Percentiles rank a stretch among this genome's conserved stretches.
phyloP scores from a whole-genome alignment of 2,113 vertebrate genomes.

The Okapia johnstoni region DNA sequence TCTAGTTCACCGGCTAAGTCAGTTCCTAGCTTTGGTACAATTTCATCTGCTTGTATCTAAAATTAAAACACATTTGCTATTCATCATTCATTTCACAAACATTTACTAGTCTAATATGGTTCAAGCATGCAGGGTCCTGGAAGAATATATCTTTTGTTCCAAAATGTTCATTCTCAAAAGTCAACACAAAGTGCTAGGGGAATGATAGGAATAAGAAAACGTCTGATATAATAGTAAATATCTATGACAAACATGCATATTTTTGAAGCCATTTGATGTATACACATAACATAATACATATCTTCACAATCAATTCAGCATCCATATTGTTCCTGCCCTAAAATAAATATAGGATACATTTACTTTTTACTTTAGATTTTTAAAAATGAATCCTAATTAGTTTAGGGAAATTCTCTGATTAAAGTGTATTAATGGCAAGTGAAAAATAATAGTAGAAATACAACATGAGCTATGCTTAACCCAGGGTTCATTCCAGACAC shows the following conservation, averaged over 20 bases:
- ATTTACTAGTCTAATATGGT: background rate
- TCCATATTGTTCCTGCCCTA: background rate
- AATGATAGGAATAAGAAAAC: background rate
- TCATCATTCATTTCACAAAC: constrained; percentile 9
- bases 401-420: background rate
- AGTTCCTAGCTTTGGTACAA: background rate
- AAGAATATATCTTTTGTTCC: background rate
- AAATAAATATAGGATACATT: background rate
- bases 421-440: background rate
- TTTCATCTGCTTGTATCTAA: constrained; percentile 43
- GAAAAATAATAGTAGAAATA: background rate
- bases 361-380: background rate
- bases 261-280: background rate
- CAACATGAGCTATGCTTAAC: background rate
- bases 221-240: background rate
- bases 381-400: background rate
- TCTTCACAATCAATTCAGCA: background rate
- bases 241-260: background rate
- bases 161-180: background rate
- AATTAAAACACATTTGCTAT: constrained; percentile 30
- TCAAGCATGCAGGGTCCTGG: background rate
- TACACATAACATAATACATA: background rate
- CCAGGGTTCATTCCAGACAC: background rate
- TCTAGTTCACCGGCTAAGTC: background rate
- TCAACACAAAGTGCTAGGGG: background rate